Evolutionary conservation across 2,797 vertebrate genomes (phyloP).

Genomic region (Myripristis murdjan): DNA sequence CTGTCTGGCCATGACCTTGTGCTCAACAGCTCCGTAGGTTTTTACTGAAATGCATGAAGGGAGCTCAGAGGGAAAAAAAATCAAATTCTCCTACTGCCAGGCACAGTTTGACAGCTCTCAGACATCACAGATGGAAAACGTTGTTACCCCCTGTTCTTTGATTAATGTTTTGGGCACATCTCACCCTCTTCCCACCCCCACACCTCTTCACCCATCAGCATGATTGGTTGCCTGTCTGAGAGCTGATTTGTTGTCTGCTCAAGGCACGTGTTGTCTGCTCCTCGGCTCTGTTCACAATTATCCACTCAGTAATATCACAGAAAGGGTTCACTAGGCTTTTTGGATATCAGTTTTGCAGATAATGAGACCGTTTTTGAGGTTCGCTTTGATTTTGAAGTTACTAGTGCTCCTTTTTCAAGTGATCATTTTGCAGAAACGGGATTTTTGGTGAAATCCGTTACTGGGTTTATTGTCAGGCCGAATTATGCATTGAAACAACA

Average conservation of each 20-base stretch:
- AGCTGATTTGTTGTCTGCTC: slow-evolving; percentile 18
- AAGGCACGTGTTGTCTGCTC: background rate
- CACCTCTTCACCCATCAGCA: slow-evolving; percentile 32
- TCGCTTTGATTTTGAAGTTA: background rate
- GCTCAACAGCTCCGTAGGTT: background rate
- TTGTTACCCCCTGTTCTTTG: background rate
- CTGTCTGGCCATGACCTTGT: background rate
- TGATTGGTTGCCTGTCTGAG: slow-evolving; percentile 40
- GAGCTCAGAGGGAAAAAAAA: background rate
- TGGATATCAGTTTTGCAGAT: background rate
- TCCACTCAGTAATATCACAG: too few species aligned
- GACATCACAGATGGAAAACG: slow-evolving; percentile 10
- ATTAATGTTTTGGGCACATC: slow-evolving; percentile 3
- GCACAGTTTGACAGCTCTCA: background rate
- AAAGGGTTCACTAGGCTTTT: background rate
- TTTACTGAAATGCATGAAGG: slow-evolving; percentile 3
- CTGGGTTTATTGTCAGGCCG: too few species aligned
- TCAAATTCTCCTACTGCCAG: background rate
- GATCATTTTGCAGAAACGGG: too few species aligned
- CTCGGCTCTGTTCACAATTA: background rate
- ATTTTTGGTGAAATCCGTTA: background rate
- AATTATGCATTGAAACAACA: background rate
- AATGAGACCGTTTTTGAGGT: background rate
- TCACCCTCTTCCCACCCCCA: background rate
- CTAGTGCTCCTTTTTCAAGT: background rate